phyloP scores from a whole-genome alignment of 2,888 invertebrate species.

The Anorthoa munda region DNA sequence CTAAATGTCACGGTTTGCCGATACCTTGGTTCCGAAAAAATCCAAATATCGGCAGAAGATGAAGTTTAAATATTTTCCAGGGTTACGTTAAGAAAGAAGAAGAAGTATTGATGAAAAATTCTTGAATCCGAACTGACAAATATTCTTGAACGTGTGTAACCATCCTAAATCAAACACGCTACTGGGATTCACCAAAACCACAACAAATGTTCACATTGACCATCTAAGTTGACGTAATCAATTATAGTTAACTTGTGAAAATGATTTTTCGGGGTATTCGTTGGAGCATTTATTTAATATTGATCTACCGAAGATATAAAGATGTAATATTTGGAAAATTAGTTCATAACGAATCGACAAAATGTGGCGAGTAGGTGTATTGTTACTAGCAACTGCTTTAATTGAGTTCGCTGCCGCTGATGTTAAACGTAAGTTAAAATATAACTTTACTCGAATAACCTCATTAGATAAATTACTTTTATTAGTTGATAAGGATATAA shows the following conservation, averaged over 20 bases:
- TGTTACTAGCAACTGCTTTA: constrained; percentile 67
- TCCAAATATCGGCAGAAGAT: no score
- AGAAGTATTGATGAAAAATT: no score
- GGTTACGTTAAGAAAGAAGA: no score
- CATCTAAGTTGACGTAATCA: constrained; percentile 63
- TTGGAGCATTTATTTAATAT: constrained; percentile 70
- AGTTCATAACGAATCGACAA: constrained; percentile 69
- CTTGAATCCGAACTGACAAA: background rate
- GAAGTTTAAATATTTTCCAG: no score
- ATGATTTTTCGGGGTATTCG: constrained; percentile 61
- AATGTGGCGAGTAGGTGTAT: constrained; percentile 79
- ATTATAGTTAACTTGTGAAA: constrained; percentile 73
- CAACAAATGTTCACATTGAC: constrained; percentile 67
- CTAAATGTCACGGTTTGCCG: no score
- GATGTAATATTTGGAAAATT: constrained; percentile 70
- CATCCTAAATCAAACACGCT: constrained; percentile 34
- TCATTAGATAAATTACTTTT: background rate
- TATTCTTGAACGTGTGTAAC: constrained; percentile 13
- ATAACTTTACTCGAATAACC: no score
- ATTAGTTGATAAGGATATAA: background rate
- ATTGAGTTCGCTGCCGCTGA: constrained; percentile 67
- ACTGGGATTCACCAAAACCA: constrained; percentile 49
- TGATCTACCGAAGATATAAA: constrained; percentile 77
- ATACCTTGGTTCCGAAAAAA: no score
- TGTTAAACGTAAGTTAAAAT: constrained; percentile 74